Evolutionary conservation across 2,113 vertebrate species (phyloP).

Genomic region (Rhipidura dahli): DNA sequence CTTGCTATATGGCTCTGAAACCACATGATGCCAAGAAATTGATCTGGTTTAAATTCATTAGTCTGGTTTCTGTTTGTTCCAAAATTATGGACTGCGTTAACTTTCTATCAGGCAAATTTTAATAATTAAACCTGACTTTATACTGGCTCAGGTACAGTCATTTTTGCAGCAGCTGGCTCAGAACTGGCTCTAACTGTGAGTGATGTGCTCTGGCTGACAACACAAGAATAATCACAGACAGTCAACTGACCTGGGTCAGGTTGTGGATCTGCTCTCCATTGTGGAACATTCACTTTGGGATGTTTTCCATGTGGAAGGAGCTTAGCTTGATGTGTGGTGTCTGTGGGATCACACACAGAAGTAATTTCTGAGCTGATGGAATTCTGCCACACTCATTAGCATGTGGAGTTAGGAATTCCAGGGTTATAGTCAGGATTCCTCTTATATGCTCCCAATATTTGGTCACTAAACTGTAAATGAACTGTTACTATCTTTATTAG

Average conservation of each 20-base stretch:
- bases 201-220: background rate
- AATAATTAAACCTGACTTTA: background rate
- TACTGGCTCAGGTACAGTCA: background rate
- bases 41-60: background rate
- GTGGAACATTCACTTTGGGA: background rate
- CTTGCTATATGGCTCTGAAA: background rate
- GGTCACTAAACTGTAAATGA: background rate
- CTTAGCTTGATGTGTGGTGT: background rate
- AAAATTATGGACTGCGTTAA: background rate
- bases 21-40: background rate
- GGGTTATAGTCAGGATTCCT: background rate
- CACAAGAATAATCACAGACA: background rate
- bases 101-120: background rate
- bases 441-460: background rate
- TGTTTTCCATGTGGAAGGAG: background rate
- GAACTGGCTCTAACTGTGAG: background rate
- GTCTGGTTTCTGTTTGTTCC: background rate
- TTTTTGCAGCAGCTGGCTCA: background rate
- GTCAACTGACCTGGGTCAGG: background rate
- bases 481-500: background rate
- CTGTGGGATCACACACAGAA: background rate
- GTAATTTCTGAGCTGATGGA: background rate
- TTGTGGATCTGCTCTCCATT: background rate
- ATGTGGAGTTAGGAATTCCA: background rate
- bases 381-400: fast-evolving